Percentiles rank a stretch among this genome's conserved stretches.
phyloP scores from a whole-genome alignment of 2,797 vertebrate genomes.

The Pangasius sanitwongsei region DNA sequence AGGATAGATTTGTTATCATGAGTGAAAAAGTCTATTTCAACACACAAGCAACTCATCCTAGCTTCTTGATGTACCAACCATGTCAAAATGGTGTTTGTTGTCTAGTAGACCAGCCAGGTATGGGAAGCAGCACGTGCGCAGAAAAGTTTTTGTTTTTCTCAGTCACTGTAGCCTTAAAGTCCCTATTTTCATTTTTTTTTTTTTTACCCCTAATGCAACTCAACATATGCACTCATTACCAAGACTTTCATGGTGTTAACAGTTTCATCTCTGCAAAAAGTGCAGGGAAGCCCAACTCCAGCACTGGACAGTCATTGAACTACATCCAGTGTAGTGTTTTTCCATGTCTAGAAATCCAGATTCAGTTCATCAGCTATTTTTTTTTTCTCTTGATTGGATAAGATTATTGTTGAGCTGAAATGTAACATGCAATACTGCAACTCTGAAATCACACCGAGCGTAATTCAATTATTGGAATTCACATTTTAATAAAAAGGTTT shows the following conservation, averaged over 20 bases:
- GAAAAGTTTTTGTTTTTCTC: neutral
- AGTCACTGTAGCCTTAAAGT: neutral
- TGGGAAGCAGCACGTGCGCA: neutral
- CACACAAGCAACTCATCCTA: neutral
- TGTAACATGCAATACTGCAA: neutral
- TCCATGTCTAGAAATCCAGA: neutral
- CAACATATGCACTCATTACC: neutral
- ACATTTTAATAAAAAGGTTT: neutral
- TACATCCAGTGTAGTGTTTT: neutral
- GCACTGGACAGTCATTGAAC: neutral
- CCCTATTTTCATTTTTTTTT: neutral
- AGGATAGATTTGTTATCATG: too few relatives aligned
- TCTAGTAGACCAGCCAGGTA: neutral
- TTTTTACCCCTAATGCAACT: neutral
- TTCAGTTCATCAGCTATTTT: neutral
- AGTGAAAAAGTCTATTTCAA: neutral
- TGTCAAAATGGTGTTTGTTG: neutral
- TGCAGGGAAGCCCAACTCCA: neutral
- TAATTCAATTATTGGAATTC: neutral
- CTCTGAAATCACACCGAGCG: neutral
- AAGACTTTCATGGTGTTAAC: slow-evolving; percentile 12
- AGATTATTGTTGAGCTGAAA: neutral
- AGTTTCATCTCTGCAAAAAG: neutral
- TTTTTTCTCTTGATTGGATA: neutral
- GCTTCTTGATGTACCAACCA: neutral